Conservation (phyloP, 2,888 invertebrate genomes). For the Apotomis capreana region DNA sequence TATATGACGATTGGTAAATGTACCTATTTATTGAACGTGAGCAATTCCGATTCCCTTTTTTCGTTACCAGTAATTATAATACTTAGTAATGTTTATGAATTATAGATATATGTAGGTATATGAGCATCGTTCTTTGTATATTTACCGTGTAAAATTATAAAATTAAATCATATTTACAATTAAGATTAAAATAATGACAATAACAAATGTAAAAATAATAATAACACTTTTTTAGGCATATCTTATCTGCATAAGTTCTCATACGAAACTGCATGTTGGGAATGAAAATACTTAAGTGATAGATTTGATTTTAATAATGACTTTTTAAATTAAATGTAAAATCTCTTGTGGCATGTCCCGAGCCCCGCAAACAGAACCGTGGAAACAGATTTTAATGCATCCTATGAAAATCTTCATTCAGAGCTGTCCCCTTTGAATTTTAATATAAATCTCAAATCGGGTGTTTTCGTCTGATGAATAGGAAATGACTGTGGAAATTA, state of each 20-base stretch:
- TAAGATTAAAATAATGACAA: too few species aligned
- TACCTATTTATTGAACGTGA: background rate
- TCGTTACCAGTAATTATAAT: background rate
- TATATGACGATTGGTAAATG: background rate
- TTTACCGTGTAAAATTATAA: too few species aligned
- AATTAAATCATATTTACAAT: too few species aligned
- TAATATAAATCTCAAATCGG: conserved; percentile 78
- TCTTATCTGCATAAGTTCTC: too few species aligned
- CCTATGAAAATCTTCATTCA: conserved; percentile 81
- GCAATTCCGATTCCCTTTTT: background rate
- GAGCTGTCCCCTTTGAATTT: conserved; percentile 77
- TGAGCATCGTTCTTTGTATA: too few species aligned
- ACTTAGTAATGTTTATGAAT: too few species aligned
- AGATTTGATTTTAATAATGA: too few species aligned
- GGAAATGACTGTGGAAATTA: conserved; percentile 67
- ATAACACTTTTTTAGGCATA: too few species aligned
- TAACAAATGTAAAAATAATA: too few species aligned
- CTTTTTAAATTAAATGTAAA: background rate
- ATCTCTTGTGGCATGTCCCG: conserved; percentile 49
- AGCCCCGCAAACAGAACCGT: conserved; percentile 61
- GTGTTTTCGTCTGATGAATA: conserved; percentile 76
- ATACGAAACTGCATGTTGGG: too few species aligned
- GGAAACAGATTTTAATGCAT: conserved; percentile 82
- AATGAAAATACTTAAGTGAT: too few species aligned
- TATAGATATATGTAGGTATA: too few species aligned